Conservation (phyloP, 2,888 invertebrate genomes). For the Mesorhabditis sp. region DNA sequence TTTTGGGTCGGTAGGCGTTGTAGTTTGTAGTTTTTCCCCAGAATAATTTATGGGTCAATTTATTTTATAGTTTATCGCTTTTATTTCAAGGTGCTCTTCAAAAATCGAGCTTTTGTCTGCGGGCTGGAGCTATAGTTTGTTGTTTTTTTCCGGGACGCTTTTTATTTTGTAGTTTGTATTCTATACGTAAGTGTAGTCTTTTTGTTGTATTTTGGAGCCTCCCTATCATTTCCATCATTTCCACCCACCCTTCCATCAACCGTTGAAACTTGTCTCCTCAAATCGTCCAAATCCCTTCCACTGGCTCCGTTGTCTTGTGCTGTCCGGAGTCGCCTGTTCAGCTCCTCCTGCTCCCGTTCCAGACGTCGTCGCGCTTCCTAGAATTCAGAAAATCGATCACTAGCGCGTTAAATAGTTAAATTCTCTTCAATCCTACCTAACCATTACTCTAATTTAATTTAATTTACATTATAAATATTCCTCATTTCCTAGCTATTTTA, state of each 20-base stretch:
- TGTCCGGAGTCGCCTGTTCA: conserved; percentile 26
- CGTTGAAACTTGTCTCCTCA: conserved; percentile 34
- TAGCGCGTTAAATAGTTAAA: too few species aligned
- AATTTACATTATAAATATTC: too few species aligned
- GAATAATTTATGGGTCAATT: too few species aligned
- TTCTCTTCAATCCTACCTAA: too few species aligned
- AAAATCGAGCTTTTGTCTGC: neutral
- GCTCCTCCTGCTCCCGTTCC: conserved; percentile 48
- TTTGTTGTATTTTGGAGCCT: too few species aligned
- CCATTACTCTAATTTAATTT: too few species aligned
- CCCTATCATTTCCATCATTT: neutral
- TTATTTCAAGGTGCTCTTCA: too few species aligned
- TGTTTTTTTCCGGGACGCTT: too few species aligned
- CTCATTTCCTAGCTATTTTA: too few species aligned
- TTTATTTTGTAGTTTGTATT: neutral
- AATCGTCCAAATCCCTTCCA: conserved; percentile 39
- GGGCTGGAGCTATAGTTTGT: conserved; percentile 21
- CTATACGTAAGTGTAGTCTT: neutral
- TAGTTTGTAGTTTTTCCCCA: neutral
- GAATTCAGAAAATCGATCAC: conserved; percentile 5
- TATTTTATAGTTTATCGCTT: too few species aligned
- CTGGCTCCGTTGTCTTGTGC: conserved; percentile 18
- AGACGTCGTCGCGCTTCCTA: conserved; percentile 42
- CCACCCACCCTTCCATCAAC: conserved; percentile 35
- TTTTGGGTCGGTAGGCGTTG: neutral